A percentile compares a stretch with the other conserved stretches of the same genome.
These are phyloP conservation scores for Porites rus DNA, from an alignment of 92 coral and sea anemone genomes.

Conservation along the genomic window DNA sequence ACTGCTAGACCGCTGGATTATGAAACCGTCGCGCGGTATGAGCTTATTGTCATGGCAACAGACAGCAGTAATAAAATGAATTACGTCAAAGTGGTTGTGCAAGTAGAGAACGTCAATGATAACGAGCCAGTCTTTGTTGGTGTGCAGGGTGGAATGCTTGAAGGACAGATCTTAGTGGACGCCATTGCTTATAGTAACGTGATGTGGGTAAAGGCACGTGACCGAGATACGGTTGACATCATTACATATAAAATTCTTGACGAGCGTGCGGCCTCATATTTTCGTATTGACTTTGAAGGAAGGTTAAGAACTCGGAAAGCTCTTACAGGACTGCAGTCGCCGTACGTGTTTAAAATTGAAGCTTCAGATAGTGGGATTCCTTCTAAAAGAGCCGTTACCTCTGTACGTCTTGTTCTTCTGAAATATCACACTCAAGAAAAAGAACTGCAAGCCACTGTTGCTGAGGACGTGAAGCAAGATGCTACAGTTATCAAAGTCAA, in stretches of 20 bases:
- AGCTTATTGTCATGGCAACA: slow-evolving; percentile 82
- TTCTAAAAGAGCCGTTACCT: slow-evolving; percentile 54
- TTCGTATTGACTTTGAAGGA: slow-evolving; percentile 69
- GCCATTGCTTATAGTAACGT: slow-evolving; percentile 70
- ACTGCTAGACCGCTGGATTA: slow-evolving; percentile 79
- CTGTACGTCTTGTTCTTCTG: slow-evolving; percentile 80
- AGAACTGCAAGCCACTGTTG: slow-evolving; percentile 59
- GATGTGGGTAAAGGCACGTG: slow-evolving; percentile 72
- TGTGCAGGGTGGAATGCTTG: slow-evolving; percentile 54
- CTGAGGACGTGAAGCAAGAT: slow-evolving; percentile 67
- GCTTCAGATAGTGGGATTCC: slow-evolving; percentile 86
- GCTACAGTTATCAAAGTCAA: slow-evolving; percentile 52
- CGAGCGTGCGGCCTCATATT: slow-evolving; percentile 55
- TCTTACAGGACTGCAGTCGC: slow-evolving; percentile 59
- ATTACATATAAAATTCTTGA: slow-evolving; percentile 73
- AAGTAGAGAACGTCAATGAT: slow-evolving; percentile 86
- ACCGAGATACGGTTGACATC: slow-evolving; percentile 76
- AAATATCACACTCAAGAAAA: slow-evolving; percentile 78
- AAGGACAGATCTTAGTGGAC: slow-evolving; percentile 70
- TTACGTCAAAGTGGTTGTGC: slow-evolving; percentile 66
- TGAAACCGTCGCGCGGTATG: slow-evolving; percentile 76
- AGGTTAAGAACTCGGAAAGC: slow-evolving; percentile 57
- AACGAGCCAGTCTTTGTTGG: slow-evolving; percentile 77
- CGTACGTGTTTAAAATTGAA: slow-evolving; percentile 70
- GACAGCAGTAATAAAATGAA: slow-evolving; percentile 83